Evolutionary conservation across 2,113 vertebrate genomes (phyloP).

Genomic region (Ceuthmochares aereus): DNA sequence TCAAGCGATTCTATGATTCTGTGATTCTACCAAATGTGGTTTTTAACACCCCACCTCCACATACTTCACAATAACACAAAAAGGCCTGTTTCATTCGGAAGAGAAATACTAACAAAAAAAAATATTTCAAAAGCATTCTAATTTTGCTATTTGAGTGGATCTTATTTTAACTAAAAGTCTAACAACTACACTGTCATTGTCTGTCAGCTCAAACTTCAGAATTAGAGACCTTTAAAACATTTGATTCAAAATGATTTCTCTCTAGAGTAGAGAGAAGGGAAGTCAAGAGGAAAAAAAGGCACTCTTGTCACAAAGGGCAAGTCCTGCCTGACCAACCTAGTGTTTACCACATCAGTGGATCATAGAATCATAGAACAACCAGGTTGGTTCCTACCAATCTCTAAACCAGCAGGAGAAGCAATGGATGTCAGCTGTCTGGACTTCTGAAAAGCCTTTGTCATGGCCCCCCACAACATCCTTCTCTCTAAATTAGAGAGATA

Average conservation of each 20-base stretch:
- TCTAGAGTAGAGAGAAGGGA: not conserved
- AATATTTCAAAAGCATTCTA: not conserved
- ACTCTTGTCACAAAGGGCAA: not conserved
- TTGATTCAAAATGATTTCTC: not conserved
- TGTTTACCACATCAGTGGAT: no score
- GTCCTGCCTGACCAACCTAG: no score
- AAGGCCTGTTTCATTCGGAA: not conserved
- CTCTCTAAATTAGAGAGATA: no score
- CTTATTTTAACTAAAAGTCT: not conserved
- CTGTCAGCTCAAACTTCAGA: not conserved
- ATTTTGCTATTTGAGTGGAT: not conserved
- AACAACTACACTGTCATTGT: not conserved
- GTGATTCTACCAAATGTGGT: fast-evolving
- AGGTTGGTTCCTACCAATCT: no score
- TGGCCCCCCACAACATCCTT: no score
- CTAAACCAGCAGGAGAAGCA: no score
- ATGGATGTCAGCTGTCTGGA: no score
- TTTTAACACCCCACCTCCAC: not conserved
- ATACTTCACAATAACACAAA: not conserved
- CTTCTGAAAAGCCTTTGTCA: no score
- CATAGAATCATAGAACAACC: no score
- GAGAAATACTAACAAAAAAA: not conserved
- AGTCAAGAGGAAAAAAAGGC: not conserved
- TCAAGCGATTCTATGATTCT: no score
- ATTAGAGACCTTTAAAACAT: not conserved